phyloP scores from a whole-genome alignment of 2,113 vertebrate species.

The Scomber scombrus region DNA sequence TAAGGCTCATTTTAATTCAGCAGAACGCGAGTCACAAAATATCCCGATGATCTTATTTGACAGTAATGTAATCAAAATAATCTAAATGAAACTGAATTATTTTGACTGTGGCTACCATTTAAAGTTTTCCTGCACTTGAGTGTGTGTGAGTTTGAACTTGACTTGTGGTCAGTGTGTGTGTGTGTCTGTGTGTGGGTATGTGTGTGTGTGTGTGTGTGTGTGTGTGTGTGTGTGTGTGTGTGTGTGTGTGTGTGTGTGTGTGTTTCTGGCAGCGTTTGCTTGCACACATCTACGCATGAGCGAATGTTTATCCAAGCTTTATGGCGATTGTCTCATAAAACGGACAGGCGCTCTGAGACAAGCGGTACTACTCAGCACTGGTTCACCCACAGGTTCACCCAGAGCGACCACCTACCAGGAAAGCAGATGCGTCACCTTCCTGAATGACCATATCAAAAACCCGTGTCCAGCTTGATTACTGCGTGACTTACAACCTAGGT shows the following conservation, averaged over 20 bases:
- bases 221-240: slow-evolving; percentile 13
- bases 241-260: slow-evolving; percentile 29
- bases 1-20: slow-evolving; percentile 2
- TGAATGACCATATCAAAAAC: slow-evolving; percentile 42
- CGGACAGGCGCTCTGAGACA: slow-evolving; percentile 38
- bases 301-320: slow-evolving; percentile 70
- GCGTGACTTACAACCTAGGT: slow-evolving; percentile 49
- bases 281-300: slow-evolving; percentile 47
- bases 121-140: slow-evolving; percentile 15
- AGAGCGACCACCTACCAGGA: slow-evolving; percentile 77
- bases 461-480: slow-evolving; percentile 46
- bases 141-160: background rate
- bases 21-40: background rate
- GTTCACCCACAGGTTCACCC: slow-evolving; percentile 49
- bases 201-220: slow-evolving; percentile 1
- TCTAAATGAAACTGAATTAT: slow-evolving; percentile 31
- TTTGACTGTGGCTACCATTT: slow-evolving; percentile 43
- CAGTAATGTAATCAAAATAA: slow-evolving; percentile 49
- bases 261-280: slow-evolving; percentile 30
- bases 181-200: background rate
- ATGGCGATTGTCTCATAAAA: slow-evolving; percentile 70
- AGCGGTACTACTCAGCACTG: slow-evolving; percentile 23
- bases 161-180: slow-evolving; percentile 31
- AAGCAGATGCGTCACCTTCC: slow-evolving; percentile 52
- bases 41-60: slow-evolving; percentile 43